These are phyloP conservation scores for Geodia barretti DNA, from an alignment of 37 sponge, comb jelly and placozoan species.

Conservation along the genomic window DNA sequence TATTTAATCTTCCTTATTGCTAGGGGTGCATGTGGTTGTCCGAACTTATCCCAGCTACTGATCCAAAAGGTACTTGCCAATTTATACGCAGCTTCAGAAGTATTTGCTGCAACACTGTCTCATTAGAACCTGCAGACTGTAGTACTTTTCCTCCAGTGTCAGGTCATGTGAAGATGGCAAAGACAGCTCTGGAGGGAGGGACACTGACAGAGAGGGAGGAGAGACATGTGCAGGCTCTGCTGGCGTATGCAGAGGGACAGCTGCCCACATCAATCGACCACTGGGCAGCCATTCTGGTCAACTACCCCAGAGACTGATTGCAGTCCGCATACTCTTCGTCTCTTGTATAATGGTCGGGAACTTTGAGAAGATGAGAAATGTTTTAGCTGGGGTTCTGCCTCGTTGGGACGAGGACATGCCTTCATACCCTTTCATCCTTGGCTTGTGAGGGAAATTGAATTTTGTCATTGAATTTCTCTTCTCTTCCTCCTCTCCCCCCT, in stretches of 20 bases:
- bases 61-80: slow-evolving; percentile 20
- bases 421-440: slow-evolving; percentile 50
- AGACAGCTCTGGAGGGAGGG: slow-evolving; percentile 1
- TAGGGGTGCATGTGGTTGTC: slow-evolving; percentile 10
- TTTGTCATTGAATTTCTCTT: neutral
- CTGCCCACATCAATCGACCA: slow-evolving; percentile 25
- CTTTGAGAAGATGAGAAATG: slow-evolving; percentile 60
- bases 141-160: slow-evolving; percentile 10
- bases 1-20: neutral
- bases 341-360: slow-evolving; percentile 34
- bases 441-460: slow-evolving; percentile 63
- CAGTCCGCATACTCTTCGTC: slow-evolving; percentile 17
- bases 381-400: slow-evolving; percentile 30
- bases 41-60: neutral
- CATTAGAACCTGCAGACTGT: neutral
- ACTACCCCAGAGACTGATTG: slow-evolving; percentile 47
- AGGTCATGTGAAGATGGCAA: slow-evolving; percentile 36
- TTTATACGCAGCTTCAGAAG: too few species aligned
- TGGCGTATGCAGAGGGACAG: slow-evolving; percentile 46
- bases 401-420: slow-evolving; percentile 52
- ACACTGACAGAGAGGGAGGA: slow-evolving; percentile 37
- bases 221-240: slow-evolving; percentile 28
- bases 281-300: slow-evolving; percentile 26
- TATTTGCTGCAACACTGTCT: too few species aligned
- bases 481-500: neutral